Evolutionary conservation across 2,797 vertebrate genomes (phyloP).

Genomic region (Sebastes hubbsi): DNA sequence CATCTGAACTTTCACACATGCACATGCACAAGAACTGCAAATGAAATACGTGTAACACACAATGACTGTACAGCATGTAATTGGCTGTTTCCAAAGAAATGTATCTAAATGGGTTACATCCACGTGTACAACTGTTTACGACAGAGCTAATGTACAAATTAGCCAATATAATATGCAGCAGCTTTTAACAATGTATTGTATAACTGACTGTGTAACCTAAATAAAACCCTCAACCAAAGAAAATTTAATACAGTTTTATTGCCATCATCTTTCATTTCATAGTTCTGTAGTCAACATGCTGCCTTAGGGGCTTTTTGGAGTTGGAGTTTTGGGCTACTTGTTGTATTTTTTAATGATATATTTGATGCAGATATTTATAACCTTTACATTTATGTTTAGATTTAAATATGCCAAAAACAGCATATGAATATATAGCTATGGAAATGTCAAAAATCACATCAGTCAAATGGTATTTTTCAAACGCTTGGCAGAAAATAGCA

Average conservation of each 20-base stretch:
- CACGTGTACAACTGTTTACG: neutral
- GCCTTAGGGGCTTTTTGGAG: neutral
- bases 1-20: conserved; percentile 19
- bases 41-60: neutral
- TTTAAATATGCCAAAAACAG: neutral
- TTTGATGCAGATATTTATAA: conserved; percentile 2
- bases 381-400: neutral
- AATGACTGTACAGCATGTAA: neutral
- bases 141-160: neutral
- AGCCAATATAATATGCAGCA: neutral
- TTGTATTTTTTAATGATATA: neutral
- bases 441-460: conserved; percentile 29
- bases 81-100: neutral
- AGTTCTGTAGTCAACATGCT: neutral
- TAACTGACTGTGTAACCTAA: neutral
- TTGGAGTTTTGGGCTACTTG: neutral
- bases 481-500: neutral
- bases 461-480: conserved; percentile 23
- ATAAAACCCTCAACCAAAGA: neutral
- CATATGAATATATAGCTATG: neutral
- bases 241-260: neutral
- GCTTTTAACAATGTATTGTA: neutral
- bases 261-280: neutral
- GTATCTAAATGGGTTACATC: neutral
- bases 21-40: neutral